These are phyloP conservation scores for Athalia cordata DNA, from an alignment of 2,888 invertebrate genomes.

Conservation along the genomic window DNA sequence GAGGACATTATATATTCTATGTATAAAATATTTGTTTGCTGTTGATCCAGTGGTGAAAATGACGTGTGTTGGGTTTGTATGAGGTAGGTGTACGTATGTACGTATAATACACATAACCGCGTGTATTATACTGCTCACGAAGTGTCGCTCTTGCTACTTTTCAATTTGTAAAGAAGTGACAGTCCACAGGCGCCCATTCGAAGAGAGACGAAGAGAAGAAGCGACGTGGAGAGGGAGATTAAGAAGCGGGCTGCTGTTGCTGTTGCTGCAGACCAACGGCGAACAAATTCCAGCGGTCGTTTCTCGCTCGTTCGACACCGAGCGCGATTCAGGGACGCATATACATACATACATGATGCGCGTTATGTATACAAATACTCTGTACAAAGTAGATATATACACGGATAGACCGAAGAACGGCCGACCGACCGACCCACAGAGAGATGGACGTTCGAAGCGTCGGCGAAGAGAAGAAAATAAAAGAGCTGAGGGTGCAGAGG, in stretches of 20 bases:
- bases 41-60: constrained; percentile 24
- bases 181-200: constrained; percentile 34
- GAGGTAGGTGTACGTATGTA: background rate
- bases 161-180: constrained; percentile 44
- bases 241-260: constrained; percentile 17
- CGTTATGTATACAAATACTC: background rate
- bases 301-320: constrained; percentile 37
- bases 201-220: constrained; percentile 3
- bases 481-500: constrained; percentile 52
- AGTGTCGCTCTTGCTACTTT: constrained; percentile 37
- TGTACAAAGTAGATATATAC: background rate
- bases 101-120: background rate
- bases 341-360: background rate
- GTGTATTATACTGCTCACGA: constrained; percentile 28
- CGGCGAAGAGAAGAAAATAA: constrained; percentile 45
- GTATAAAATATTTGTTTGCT: constrained; percentile 27
- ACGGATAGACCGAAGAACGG: constrained; percentile 12
- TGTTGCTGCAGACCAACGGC: constrained; percentile 28
- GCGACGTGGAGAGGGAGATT: constrained; percentile 13
- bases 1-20: background rate
- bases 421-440: constrained; percentile 50
- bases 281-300: constrained; percentile 42
- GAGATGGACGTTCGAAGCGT: constrained; percentile 51
- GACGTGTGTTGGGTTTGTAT: background rate
- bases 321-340: constrained; percentile 42